These are phyloP conservation scores for Pachyramphus minor DNA, from an alignment of 2,113 vertebrate species.

Conservation along the genomic window DNA sequence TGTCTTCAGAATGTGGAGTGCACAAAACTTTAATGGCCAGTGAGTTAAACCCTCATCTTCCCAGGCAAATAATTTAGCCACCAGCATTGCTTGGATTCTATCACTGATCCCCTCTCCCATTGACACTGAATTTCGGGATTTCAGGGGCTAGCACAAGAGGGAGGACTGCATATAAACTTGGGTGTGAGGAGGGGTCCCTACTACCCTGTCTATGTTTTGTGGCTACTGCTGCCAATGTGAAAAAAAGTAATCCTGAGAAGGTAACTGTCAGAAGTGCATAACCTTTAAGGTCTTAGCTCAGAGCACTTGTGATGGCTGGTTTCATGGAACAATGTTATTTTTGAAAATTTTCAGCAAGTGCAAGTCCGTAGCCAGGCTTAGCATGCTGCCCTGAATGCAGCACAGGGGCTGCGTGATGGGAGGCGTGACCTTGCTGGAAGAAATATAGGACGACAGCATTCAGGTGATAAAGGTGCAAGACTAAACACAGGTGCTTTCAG, in stretches of 20 bases:
- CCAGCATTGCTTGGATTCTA: background rate
- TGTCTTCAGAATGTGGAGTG: background rate
- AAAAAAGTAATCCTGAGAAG: background rate
- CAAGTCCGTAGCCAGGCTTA: background rate
- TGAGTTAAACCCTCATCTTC: background rate
- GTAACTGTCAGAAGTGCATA: background rate
- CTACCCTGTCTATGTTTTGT: rapidly evolving
- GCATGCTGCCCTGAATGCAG: rapidly evolving
- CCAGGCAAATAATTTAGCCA: background rate
- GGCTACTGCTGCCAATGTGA: rapidly evolving
- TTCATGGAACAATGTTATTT: background rate
- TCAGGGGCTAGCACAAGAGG: background rate
- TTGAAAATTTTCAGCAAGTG: background rate
- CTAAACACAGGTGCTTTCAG: background rate
- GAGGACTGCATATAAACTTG: background rate
- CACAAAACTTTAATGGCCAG: background rate
- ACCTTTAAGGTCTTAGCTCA: background rate
- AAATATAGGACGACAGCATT: rapidly evolving
- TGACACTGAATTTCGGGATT: background rate
- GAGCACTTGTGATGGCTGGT: background rate
- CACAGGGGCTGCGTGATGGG: rapidly evolving
- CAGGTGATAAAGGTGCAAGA: background rate
- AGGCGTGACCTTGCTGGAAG: background rate
- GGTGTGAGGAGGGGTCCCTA: background rate
- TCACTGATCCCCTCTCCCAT: background rate